A percentile compares a stretch with the other conserved stretches of the same genome.
These are phyloP conservation scores for Patiria miniata DNA, from an alignment of 35 echinoderm and acorn worm species.

Conservation along the genomic window DNA sequence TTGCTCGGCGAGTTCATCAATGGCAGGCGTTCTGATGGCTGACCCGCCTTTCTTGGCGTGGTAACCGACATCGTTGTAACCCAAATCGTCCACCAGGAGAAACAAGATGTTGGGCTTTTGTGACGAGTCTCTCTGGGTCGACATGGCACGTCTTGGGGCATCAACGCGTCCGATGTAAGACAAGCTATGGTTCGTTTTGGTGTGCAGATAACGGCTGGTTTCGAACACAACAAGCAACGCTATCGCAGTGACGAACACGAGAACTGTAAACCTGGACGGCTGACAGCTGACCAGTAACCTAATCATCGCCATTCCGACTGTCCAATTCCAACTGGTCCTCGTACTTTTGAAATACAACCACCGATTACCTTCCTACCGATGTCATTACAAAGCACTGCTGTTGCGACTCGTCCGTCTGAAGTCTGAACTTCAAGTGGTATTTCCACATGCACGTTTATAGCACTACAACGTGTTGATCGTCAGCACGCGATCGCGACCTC, in stretches of 20 bases:
- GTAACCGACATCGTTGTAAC: slow-evolving; percentile 83
- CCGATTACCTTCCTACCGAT: too few relatives aligned
- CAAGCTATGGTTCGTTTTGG: not conserved
- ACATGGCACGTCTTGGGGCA: too few relatives aligned
- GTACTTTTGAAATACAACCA: too few relatives aligned
- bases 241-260: too few relatives aligned
- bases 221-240: not conserved
- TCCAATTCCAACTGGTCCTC: not conserved
- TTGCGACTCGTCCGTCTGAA: too few relatives aligned
- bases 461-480: too few relatives aligned
- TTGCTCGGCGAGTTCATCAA: slow-evolving; percentile 71
- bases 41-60: slow-evolving; percentile 53
- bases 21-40: slow-evolving; percentile 73
- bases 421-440: too few relatives aligned
- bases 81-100: slow-evolving; percentile 74
- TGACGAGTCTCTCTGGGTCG: not conserved
- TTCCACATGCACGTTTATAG: too few relatives aligned
- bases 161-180: too few relatives aligned
- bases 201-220: not conserved
- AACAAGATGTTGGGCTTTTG: slow-evolving; percentile 69
- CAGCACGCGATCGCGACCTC: too few relatives aligned
- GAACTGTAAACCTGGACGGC: too few relatives aligned
- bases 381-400: too few relatives aligned
- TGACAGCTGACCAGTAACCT: not conserved
- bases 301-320: not conserved